Base-by-base conservation (phyloP, 2,797 vertebrate species). In the Amniataba percoides region DNA sequence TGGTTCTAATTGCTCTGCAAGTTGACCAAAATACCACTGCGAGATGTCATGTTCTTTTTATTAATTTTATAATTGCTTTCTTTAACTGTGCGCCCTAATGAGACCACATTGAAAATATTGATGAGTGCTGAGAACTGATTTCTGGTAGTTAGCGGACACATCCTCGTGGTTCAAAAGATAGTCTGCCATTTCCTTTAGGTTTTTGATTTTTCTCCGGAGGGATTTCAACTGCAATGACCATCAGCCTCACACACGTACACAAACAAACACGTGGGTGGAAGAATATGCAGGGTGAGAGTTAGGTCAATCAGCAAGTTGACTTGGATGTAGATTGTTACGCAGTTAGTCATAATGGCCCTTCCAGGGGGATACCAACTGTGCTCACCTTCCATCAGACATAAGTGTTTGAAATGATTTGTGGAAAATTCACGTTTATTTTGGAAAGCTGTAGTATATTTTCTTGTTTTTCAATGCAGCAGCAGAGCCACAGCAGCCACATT, bases 1-100 rank as follows among this genome's bases (percentile, higher is more conserved):
- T 60, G 69, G 70, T 40, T 7, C 36, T 66, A 19, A 71, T 49
- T 76, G 18, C 61, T 39, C 39, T 21, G 14, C 42, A 67, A 56
- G 58, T 18, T 62, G 16, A 42, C 34, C 13, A 9, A 13, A 25
- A 18, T 11, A 49, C 45, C 8, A 36, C 34, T 36, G 7, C 34
- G 34, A 36, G 8, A 52, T 40, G 11, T 11, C 36, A 23, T 19
- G 7, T 34, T 57, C 9, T 36, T 48, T 40, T 31, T 15, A n/a
- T 27, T n/a, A n/a, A n/a, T 49, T 48, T 58, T 15, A 12, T 3
- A 19, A 16, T 19, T 12, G 16, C 23, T 5, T 55, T 31, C n/a
- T 46, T 5, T 46, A 7, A 6, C n/a, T 9, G 8, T 39, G 27
- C 27, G 27, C 27, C 27, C 27, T 27, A 5, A 5, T 31, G 27